Conservation (phyloP, 2,113 vertebrate species). For the Syrmaticus mikado region DNA sequence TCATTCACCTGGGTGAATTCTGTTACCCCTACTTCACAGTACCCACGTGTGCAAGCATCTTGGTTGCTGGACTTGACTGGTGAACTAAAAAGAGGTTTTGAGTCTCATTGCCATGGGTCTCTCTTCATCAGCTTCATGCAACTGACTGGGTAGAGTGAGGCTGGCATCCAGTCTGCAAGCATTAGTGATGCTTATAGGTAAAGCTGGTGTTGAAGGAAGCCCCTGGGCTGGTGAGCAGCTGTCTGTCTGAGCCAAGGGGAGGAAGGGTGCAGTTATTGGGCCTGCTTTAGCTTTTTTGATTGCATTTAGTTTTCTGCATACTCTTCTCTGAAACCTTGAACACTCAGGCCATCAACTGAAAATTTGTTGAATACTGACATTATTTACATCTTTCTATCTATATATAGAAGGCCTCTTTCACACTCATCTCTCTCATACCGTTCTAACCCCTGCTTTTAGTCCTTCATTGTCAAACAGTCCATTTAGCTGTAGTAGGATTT, state of each 20-base stretch:
- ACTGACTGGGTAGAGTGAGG: not conserved
- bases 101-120: not conserved
- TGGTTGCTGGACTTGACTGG: not conserved
- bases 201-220: not conserved
- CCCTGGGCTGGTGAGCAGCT: not conserved
- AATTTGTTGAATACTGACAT: not conserved
- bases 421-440: fast-evolving
- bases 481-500: not conserved
- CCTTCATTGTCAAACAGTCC: not conserved
- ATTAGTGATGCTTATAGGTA: not conserved
- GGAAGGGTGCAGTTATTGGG: not conserved
- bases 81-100: not conserved
- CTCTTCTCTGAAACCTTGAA: not conserved
- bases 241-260: not conserved
- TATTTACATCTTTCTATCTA: not conserved
- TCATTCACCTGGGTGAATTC: not conserved
- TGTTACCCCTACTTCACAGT: not conserved
- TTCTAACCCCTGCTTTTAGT: not conserved
- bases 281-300: fast-evolving
- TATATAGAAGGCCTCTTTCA: not conserved
- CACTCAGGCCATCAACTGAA: not conserved
- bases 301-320: not conserved
- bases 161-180: not conserved
- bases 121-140: not conserved
- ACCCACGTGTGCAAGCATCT: not conserved